phyloP scores from a whole-genome alignment of 2,797 vertebrate genomes.

The Aulostomus chinensis region DNA sequence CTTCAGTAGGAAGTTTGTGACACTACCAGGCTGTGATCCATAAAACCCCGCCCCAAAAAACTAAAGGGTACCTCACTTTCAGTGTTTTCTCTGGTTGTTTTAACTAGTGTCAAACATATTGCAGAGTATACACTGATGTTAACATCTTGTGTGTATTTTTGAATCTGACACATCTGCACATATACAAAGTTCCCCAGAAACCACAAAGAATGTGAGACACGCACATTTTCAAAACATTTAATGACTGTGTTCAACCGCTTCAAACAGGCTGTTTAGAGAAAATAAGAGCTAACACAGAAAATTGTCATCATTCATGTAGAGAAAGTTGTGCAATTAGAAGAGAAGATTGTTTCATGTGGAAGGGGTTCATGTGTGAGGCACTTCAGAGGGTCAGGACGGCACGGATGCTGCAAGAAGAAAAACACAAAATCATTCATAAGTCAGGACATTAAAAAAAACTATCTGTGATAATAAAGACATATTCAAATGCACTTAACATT shows the following conservation, averaged over 20 bases:
- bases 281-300: constrained; percentile 11
- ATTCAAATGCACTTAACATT: background rate
- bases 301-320: constrained; percentile 19
- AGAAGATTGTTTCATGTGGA: constrained; percentile 23
- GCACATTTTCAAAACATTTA: constrained; percentile 15
- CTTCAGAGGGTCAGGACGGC: constrained; percentile 82
- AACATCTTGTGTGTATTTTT: no score
- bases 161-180: no score
- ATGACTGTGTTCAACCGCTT: constrained; percentile 3
- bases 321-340: constrained; percentile 28
- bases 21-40: no score
- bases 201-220: background rate
- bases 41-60: no score
- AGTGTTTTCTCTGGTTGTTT: no score
- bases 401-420: constrained; percentile 81
- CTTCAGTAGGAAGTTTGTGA: no score
- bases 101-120: no score
- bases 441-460: background rate
- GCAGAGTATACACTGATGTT: no score
- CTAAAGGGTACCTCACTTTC: no score
- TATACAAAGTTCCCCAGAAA: no score
- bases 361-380: constrained; percentile 11
- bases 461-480: no score
- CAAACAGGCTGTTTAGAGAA: constrained; percentile 7
- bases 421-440: constrained; percentile 1